These are phyloP conservation scores for Eudasyphora cyanicolor DNA, from an alignment of 2,888 invertebrate species.

Conservation along the genomic window DNA sequence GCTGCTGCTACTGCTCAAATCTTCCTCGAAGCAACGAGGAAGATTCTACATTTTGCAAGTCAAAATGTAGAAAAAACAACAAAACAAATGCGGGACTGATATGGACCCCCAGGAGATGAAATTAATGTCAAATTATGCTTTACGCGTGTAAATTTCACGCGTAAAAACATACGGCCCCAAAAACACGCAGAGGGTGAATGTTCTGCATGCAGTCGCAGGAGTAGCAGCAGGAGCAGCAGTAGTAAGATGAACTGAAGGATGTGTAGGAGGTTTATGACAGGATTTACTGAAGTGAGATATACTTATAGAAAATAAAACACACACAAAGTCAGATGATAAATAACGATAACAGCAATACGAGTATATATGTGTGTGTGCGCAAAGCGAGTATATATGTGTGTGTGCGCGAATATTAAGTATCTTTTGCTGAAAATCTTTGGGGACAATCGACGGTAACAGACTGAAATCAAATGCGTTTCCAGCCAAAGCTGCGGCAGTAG, in stretches of 20 bases:
- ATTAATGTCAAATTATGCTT: slow-evolving; percentile 77
- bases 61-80: neutral
- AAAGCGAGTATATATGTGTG: no score
- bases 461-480: neutral
- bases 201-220: no score
- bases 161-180: slow-evolving; percentile 53
- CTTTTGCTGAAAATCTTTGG: neutral
- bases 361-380: no score
- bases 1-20: no score
- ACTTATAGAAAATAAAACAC: slow-evolving; percentile 46
- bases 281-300: no score
- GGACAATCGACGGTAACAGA: neutral
- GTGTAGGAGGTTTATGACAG: no score
- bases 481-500: neutral
- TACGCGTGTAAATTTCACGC: slow-evolving; percentile 76
- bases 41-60: neutral
- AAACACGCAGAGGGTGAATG: slow-evolving; percentile 18
- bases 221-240: no score
- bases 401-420: slow-evolving; percentile 48
- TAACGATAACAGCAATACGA: slow-evolving; percentile 25
- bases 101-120: slow-evolving; percentile 73
- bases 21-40: neutral
- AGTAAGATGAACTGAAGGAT: no score
- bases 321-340: neutral
- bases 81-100: neutral